A percentile compares a stretch with the other conserved stretches of the same genome.
Evolutionary conservation across 2,888 invertebrate species (phyloP).

Genomic region (Cephalotes varians): DNA sequence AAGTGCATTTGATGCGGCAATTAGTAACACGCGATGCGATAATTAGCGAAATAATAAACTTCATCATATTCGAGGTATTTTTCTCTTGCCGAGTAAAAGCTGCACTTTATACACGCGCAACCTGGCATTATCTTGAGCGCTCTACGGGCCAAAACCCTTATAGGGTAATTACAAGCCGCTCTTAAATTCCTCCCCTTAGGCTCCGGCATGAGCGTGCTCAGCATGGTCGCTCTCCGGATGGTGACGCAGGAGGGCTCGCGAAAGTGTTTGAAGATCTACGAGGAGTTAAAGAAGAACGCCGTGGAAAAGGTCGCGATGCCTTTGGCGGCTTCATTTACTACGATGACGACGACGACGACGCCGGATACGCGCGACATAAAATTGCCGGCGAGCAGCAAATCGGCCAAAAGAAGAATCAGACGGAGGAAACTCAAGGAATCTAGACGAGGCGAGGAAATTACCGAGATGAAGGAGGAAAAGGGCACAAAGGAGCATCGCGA

Average conservation of each 20-base stretch:
- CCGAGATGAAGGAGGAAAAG: not conserved
- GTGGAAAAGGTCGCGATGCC: not conserved
- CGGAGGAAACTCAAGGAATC: constrained; percentile 77
- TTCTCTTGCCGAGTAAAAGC: not conserved
- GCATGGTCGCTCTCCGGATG: constrained; percentile 91
- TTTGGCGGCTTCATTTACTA: not conserved
- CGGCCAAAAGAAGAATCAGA: constrained; percentile 76
- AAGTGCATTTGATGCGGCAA: not conserved
- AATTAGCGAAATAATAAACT: not conserved
- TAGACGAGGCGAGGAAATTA: constrained; percentile 21
- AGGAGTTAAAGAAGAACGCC: constrained; percentile 15
- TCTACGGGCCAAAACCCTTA: constrained; percentile 2
- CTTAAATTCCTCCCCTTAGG: constrained; percentile 84
- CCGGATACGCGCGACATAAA: not conserved
- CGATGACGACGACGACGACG: no score
- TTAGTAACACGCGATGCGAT: not conserved
- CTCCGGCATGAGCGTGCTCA: constrained; percentile 93
- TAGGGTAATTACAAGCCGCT: constrained; percentile 27
- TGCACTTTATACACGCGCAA: not conserved
- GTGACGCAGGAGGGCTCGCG: constrained; percentile 90
- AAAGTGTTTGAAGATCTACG: constrained; percentile 86
- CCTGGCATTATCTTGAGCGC: constrained; percentile 20
- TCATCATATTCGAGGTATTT: not conserved
- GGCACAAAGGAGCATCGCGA: constrained; percentile 30
- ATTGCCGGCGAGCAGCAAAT: constrained; percentile 67